These are phyloP conservation scores for Cephalopterus ornatus DNA, from an alignment of 2,113 vertebrate genomes.

Conservation along the genomic window DNA sequence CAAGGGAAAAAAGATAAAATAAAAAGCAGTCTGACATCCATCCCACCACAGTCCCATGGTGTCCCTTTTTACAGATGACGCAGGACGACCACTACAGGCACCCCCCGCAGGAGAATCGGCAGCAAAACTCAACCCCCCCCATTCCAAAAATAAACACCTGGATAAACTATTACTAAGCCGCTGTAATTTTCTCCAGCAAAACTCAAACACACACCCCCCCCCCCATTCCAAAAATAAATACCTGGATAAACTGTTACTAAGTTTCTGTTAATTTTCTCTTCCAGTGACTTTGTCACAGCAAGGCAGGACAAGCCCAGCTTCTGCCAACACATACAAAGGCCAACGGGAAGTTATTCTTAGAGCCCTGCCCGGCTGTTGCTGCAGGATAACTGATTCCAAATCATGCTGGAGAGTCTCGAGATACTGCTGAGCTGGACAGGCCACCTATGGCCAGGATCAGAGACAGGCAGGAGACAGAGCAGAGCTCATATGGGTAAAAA, in stretches of 20 bases:
- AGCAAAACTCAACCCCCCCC: not conserved
- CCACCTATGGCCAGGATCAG: not conserved
- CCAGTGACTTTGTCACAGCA: not conserved
- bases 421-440: constrained; percentile 41
- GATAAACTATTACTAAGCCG: too few relatives aligned
- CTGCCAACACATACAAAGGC: constrained; percentile 38
- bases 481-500: not conserved
- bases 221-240: not conserved
- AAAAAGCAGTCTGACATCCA: not conserved
- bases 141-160: too few relatives aligned
- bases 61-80: not conserved
- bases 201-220: not conserved
- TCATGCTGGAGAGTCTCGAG: constrained; percentile 15
- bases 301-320: constrained; percentile 24
- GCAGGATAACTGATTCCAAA: constrained; percentile 31
- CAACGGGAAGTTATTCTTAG: constrained; percentile 54
- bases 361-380: constrained; percentile 26
- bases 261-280: not conserved
- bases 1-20: not conserved
- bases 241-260: not conserved
- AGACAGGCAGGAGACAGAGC: constrained; percentile 26
- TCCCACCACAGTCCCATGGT: not conserved
- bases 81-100: not conserved
- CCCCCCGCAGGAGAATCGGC: not conserved
- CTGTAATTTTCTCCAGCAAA: not conserved